A percentile compares a stretch with the other conserved stretches of the same genome.
These are phyloP conservation scores for Polylopha cassiicola DNA, from an alignment of 2,888 invertebrate species.

Conservation along the genomic window DNA sequence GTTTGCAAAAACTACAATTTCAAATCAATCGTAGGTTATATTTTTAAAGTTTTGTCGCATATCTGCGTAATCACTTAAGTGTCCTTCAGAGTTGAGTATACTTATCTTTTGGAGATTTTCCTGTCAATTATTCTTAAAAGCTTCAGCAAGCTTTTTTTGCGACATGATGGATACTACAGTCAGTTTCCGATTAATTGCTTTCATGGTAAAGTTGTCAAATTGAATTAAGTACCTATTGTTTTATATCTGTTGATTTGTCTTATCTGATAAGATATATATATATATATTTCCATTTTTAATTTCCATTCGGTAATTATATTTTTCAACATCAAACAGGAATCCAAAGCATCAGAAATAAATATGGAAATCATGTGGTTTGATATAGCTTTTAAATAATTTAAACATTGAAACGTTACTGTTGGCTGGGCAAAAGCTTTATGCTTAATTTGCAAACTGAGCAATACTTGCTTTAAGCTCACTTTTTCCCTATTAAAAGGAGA, in stretches of 20 bases:
- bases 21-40: too few species aligned
- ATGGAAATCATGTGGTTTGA: too few species aligned
- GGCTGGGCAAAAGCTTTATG: neutral
- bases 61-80: neutral
- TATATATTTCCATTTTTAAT: too few species aligned
- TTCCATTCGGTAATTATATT: conserved; percentile 1
- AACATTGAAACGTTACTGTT: too few species aligned
- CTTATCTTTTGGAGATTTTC: conserved; percentile 15
- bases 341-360: neutral
- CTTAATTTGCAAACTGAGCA: conserved; percentile 18
- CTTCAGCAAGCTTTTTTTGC: conserved; percentile 7
- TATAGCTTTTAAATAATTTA: too few species aligned
- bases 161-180: conserved; percentile 10
- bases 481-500: conserved; percentile 22
- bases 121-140: conserved; percentile 19
- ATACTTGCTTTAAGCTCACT: conserved; percentile 12
- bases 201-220: neutral
- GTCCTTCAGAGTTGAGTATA: neutral
- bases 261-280: too few species aligned
- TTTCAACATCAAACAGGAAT: conserved; percentile 7
- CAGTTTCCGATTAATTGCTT: conserved; percentile 3
- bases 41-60: neutral
- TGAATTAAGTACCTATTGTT: too few species aligned
- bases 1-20: too few species aligned
- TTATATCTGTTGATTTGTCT: conserved; percentile 5